These are phyloP conservation scores for Callaeas wilsoni DNA, from an alignment of 2,113 vertebrate genomes.

Conservation along the genomic window DNA sequence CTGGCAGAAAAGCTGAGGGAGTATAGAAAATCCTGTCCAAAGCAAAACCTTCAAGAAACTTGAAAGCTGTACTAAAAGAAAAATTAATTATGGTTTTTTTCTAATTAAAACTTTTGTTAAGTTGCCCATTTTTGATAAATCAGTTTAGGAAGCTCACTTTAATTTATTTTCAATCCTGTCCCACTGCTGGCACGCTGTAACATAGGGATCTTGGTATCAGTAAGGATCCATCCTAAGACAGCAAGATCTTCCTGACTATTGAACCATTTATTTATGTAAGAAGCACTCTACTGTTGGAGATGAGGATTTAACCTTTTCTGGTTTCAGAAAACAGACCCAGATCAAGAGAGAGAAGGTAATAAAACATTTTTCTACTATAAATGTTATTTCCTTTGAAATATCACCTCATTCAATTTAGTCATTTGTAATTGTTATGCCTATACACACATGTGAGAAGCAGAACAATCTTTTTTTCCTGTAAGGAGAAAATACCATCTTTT, in stretches of 20 bases:
- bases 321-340: neutral
- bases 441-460: neutral
- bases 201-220: neutral
- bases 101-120: neutral
- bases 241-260: neutral
- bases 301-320: neutral
- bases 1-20: neutral
- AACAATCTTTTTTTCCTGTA: neutral
- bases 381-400: neutral
- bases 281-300: neutral
- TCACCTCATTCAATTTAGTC: neutral
- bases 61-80: neutral
- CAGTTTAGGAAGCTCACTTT: neutral
- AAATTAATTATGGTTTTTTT: neutral
- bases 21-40: neutral
- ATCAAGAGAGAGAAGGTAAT: constrained; percentile 5
- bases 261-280: neutral
- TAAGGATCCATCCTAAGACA: neutral
- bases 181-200: neutral
- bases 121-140: neutral
- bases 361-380: neutral
- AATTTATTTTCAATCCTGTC: neutral
- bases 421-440: neutral
- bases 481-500: neutral
- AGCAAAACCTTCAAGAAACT: neutral